These are phyloP conservation scores for Idaea dimidiata DNA, from an alignment of 2,888 invertebrate species.

Conservation along the genomic window DNA sequence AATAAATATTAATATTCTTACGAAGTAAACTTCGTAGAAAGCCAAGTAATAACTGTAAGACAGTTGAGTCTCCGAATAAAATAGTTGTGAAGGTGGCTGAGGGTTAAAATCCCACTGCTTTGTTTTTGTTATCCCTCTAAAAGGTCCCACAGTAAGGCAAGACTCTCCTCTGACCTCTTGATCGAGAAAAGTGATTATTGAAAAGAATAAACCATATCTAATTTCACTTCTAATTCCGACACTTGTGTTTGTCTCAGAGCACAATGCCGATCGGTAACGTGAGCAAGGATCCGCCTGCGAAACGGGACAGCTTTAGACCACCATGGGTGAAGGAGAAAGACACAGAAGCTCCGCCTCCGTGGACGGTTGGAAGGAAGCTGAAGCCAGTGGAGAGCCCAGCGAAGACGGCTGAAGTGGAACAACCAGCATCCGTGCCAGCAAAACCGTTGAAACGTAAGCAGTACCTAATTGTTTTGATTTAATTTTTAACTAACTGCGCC, in stretches of 20 bases:
- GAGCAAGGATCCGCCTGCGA: constrained; percentile 75
- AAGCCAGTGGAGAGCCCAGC: constrained; percentile 63
- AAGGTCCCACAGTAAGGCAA: too few relatives aligned
- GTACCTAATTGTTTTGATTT: background rate
- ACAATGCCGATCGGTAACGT: constrained; percentile 73
- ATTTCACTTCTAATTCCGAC: background rate
- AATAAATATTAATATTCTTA: too few relatives aligned
- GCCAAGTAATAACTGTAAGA: too few relatives aligned
- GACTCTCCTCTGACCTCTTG: too few relatives aligned
- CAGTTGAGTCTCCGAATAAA: too few relatives aligned
- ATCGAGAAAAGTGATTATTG: too few relatives aligned
- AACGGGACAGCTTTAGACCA: constrained; percentile 85
- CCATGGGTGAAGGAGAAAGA: constrained; percentile 88
- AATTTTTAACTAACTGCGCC: too few relatives aligned
- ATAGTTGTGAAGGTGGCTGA: too few relatives aligned
- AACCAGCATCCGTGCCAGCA: constrained; percentile 31
- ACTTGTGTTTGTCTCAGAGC: constrained; percentile 35
- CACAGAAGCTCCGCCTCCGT: constrained; percentile 81
- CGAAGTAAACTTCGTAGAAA: too few relatives aligned
- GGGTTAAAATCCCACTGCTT: too few relatives aligned
- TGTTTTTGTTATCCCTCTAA: too few relatives aligned
- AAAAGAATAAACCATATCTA: background rate
- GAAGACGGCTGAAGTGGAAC: constrained; percentile 39
- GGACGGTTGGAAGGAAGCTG: constrained; percentile 79
- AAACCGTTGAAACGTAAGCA: constrained; percentile 66